Evolutionary conservation across 2,797 vertebrate species (phyloP).

Genomic region (Chaetophractus vellerosus): DNA sequence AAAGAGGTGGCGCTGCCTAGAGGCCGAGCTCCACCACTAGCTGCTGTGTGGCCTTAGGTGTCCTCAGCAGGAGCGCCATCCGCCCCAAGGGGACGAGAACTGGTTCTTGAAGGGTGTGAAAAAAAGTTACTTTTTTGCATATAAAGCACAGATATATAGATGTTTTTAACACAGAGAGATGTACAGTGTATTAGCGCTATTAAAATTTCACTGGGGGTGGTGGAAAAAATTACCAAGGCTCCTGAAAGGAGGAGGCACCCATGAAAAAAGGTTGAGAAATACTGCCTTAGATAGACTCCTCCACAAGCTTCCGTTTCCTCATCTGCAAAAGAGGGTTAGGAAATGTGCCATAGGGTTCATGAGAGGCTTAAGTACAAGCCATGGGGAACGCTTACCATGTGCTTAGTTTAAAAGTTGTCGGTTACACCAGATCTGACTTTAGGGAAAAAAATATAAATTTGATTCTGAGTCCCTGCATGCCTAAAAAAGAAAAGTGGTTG

Average conservation of each 20-base stretch:
- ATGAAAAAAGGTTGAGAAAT: neutral
- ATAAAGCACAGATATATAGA: neutral
- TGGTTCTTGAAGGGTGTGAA: neutral
- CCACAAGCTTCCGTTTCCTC: neutral
- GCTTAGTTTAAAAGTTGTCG: too few relatives aligned
- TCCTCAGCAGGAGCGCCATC: neutral
- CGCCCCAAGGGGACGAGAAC: neutral
- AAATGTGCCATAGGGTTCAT: neutral
- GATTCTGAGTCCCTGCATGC: neutral
- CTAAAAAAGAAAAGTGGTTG: neutral
- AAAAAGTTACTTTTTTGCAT: neutral
- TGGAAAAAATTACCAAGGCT: neutral
- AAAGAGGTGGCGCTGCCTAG: fast-evolving
- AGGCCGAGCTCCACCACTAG: neutral
- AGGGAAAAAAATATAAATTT: neutral
- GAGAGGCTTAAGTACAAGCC: neutral
- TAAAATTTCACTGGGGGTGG: neutral
- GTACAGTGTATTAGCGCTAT: neutral
- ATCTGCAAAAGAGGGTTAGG: neutral
- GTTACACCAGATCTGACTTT: neutral
- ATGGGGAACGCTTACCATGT: neutral
- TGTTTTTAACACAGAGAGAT: neutral
- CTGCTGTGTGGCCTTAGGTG: fast-evolving
- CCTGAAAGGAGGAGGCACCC: too few relatives aligned
- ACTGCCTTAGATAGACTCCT: neutral